Base-by-base conservation (phyloP, 2,113 vertebrate species). In the Vulpes lagopus region DNA sequence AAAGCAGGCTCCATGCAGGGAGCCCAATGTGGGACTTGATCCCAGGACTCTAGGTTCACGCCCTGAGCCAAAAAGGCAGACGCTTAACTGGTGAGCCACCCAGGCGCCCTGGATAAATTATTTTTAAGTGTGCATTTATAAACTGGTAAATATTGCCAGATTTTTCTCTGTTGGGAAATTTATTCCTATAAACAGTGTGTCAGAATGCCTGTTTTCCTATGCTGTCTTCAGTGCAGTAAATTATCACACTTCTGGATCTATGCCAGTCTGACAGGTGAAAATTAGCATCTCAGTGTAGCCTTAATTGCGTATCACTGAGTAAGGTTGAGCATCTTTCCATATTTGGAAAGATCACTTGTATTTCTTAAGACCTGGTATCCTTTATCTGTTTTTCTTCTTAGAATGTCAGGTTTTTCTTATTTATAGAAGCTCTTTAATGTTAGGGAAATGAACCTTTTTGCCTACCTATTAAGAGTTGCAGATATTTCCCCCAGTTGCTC, bases 231-330 rank as follows among this genome's bases (percentile, higher is more conserved):
- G 0, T 92, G 38, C 38, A 80, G 14, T 89, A 65, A 85, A 74
- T 89, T 76, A 76, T 57, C 73, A 89, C 76, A 89, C 14, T 88
- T 82, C 14, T 82, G 73, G 10, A 93, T 95, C 59, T 76, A 17
- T 93, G 85, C 74, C 73, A 94, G 2, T 59, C 30, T 95, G 43
- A 59, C 25, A 87, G 78, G 69, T 88, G 15, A 80, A 93, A 84
- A 85, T 43, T 67, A 73, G 22, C 11, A 90, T 85, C 38, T 83
- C 76, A 73, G 5, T 95, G 57, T 85, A 73, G 43, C 49, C 32
- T 92, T 92, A 86, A 89, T 94, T 96, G 35, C n/a, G 51, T 94
- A 94, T 89, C 35, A 83, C n/a, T 95, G 81, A 82, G 35, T 89
- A 27, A 94, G 7, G 22, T 20, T 86, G 49, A 92, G 8, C 22